Conservation (phyloP, 1,140 invertebrate species). For the Neodiprion pinetum region DNA sequence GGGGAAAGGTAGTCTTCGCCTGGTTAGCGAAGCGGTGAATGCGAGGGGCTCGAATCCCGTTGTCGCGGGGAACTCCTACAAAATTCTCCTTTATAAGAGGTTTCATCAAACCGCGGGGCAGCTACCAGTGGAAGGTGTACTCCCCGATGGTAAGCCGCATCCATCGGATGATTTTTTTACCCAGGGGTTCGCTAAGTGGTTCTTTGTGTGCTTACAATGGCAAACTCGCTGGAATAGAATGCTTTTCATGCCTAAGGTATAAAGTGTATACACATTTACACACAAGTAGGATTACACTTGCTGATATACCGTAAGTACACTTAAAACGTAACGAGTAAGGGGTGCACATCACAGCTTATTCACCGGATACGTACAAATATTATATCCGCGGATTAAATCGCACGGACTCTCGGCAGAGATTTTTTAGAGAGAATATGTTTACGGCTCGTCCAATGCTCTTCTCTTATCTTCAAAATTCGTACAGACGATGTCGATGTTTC, state of each 20-base stretch:
- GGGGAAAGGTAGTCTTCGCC: not conserved
- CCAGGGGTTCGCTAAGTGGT: constrained; percentile 1
- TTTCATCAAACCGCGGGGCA: constrained; percentile 1
- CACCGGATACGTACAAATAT: too few relatives aligned
- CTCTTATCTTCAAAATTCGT: too few relatives aligned
- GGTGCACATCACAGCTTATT: too few relatives aligned
- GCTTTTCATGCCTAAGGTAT: not conserved
- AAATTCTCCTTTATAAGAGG: not conserved
- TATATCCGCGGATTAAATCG: too few relatives aligned
- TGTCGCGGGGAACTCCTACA: not conserved
- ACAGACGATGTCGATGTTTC: not conserved
- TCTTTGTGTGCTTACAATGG: constrained; percentile 5
- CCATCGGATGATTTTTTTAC: not conserved
- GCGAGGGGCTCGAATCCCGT: not conserved
- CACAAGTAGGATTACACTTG: too few relatives aligned
- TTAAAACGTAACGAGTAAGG: too few relatives aligned
- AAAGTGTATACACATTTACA: too few relatives aligned
- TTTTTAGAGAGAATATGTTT: too few relatives aligned
- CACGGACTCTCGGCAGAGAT: too few relatives aligned
- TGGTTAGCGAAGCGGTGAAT: not conserved
- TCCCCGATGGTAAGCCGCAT: constrained; percentile 1
- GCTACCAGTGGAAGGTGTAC: not conserved
- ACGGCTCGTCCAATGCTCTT: too few relatives aligned
- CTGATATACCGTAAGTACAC: too few relatives aligned
- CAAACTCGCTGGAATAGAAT: not conserved